Percentiles rank a stretch among this genome's conserved stretches.
phyloP scores from a whole-genome alignment of 2,113 vertebrate species.

The Corydoras sp. region DNA sequence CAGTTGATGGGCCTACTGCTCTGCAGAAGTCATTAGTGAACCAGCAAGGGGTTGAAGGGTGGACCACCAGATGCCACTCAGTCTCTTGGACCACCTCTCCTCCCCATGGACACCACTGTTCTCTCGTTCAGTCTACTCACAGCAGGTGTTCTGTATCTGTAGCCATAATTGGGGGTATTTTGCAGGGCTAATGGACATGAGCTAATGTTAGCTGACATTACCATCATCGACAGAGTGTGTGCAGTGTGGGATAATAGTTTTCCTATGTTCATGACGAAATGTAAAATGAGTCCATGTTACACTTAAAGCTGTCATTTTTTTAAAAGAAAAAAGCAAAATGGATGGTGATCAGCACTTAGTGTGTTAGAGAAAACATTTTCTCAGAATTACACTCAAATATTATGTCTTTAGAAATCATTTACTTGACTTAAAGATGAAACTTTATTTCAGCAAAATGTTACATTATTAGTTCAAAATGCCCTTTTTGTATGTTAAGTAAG shows the following conservation, averaged over 20 bases:
- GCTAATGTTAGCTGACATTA: slow-evolving; percentile 46
- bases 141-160: slow-evolving; percentile 50
- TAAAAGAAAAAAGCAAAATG: too few species aligned
- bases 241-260: slow-evolving; percentile 16
- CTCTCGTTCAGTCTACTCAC: slow-evolving; percentile 40
- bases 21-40: slow-evolving; percentile 54
- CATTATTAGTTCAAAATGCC: too few species aligned
- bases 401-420: too few species aligned
- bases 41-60: slow-evolving; percentile 53
- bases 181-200: slow-evolving; percentile 56
- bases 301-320: too few species aligned
- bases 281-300: neutral
- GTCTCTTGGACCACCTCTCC: slow-evolving; percentile 11
- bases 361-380: too few species aligned
- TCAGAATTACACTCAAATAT: too few species aligned
- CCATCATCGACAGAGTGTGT: slow-evolving; percentile 26
- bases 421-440: too few species aligned
- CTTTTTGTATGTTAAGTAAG: too few species aligned
- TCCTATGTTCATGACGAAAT: neutral
- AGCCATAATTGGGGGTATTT: slow-evolving; percentile 51
- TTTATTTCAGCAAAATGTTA: too few species aligned
- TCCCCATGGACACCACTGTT: slow-evolving; percentile 40
- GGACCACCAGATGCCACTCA: slow-evolving; percentile 51
- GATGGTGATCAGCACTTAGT: too few species aligned
- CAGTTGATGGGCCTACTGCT: slow-evolving; percentile 38